Evolutionary conservation across 2,797 vertebrate species (phyloP).

Genomic region (Erethizon dorsatum): DNA sequence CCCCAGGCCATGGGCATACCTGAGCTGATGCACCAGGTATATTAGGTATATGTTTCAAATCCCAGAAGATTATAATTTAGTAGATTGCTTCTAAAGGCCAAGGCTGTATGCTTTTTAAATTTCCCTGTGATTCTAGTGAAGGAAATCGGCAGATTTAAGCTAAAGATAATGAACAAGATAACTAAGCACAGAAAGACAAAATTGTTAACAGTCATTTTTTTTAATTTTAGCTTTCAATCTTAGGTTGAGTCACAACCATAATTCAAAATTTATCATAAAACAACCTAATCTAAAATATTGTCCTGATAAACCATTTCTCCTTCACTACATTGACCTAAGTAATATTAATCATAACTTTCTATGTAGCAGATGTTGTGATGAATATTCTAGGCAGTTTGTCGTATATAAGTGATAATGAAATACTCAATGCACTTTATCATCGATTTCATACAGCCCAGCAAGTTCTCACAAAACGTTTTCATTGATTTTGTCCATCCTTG

Average conservation of each 20-base stretch:
- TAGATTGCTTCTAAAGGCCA: not conserved
- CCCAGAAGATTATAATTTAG: not conserved
- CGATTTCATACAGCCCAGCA: not conserved
- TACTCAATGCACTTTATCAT: not conserved
- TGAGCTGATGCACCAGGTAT: not conserved
- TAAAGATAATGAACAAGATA: not conserved
- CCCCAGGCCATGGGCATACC: not conserved
- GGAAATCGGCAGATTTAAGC: not conserved
- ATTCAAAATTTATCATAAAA: constrained; percentile 6
- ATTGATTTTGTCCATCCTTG: not conserved
- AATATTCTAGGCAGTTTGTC: not conserved
- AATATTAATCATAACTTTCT: not conserved
- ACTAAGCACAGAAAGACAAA: constrained; percentile 31
- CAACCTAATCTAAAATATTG: not conserved
- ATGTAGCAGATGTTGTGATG: not conserved
- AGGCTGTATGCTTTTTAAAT: not conserved
- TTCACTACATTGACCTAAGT: not conserved
- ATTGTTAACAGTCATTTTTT: not conserved
- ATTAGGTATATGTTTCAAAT: not conserved
- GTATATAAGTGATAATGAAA: constrained; percentile 5
- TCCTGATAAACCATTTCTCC: not conserved
- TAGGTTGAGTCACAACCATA: not conserved
- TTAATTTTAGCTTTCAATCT: not conserved
- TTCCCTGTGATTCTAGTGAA: not conserved
- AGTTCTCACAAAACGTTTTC: not conserved